A percentile compares a stretch with the other conserved stretches of the same genome.
phyloP scores from a whole-genome alignment of 2,113 vertebrate genomes.

The Entomyzon cyanotis region DNA sequence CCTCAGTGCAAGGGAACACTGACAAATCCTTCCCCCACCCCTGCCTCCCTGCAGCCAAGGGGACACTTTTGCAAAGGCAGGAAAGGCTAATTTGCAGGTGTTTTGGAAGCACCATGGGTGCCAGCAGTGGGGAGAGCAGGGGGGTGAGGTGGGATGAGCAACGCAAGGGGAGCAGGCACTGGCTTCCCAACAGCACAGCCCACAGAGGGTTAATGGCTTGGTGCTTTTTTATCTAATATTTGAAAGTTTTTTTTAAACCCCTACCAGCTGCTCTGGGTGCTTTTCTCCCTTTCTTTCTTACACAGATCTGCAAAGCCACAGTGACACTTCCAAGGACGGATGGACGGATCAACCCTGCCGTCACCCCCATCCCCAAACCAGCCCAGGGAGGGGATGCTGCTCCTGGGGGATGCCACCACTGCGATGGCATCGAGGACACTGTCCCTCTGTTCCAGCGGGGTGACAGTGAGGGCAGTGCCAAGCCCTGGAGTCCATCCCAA shows the following conservation, averaged over 20 bases:
- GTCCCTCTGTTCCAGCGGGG: background rate
- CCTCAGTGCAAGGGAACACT: background rate
- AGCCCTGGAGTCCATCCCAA: fast-evolving
- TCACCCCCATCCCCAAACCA: fast-evolving
- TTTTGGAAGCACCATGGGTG: fast-evolving
- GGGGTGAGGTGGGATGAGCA: background rate
- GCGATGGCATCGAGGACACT: fast-evolving
- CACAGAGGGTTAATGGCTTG: background rate
- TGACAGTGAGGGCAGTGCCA: background rate
- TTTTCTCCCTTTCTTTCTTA: background rate
- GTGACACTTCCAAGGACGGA: background rate
- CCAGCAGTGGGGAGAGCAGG: background rate
- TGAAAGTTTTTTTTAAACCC: background rate
- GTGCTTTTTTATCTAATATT: background rate
- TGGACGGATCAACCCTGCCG: fast-evolving
- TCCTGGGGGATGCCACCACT: background rate
- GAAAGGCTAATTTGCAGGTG: background rate
- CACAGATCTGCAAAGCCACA: background rate
- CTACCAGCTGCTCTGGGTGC: fast-evolving
- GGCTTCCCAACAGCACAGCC: background rate
- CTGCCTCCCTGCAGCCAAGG: background rate
- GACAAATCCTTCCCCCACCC: background rate
- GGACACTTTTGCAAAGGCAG: background rate
- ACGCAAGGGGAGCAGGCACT: background rate
- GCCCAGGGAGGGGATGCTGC: background rate